Conservation (phyloP, 2,888 invertebrate genomes). For the Drosophila meridiana region DNA sequence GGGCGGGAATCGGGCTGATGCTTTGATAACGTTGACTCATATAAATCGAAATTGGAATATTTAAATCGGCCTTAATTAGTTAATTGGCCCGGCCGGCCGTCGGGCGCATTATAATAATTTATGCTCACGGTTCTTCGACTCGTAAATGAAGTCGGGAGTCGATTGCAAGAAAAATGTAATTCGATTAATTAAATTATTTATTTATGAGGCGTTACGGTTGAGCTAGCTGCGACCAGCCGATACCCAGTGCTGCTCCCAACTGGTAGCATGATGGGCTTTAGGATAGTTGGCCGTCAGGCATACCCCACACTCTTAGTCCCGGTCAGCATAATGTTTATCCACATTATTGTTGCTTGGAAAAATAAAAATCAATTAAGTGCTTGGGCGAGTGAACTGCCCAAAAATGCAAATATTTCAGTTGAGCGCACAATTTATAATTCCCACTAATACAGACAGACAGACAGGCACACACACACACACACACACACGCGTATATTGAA, state of each 20-base stretch:
- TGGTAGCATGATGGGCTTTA: no score
- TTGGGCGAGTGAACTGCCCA: constrained; percentile 23
- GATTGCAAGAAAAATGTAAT: constrained; percentile 10
- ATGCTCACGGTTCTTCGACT: neutral
- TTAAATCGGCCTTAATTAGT: constrained; percentile 44
- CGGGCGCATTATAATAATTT: neutral
- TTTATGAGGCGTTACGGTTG: neutral
- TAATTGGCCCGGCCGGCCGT: constrained; percentile 27
- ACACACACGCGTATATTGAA: no score
- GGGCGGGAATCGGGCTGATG: neutral
- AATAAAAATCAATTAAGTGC: constrained; percentile 43
- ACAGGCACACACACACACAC: neutral
- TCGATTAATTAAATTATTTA: constrained; percentile 16
- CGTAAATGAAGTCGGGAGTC: neutral
- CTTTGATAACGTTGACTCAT: neutral
- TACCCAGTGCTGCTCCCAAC: neutral
- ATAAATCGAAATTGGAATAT: constrained; percentile 1
- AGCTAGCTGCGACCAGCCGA: neutral
- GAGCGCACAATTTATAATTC: constrained; percentile 28
- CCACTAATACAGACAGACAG: neutral
- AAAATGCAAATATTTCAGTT: constrained; percentile 37
- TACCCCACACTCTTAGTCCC: neutral
- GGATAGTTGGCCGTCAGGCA: neutral
- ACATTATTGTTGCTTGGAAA: constrained; percentile 11
- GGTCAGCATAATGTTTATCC: neutral